phyloP scores from a whole-genome alignment of 1,140 invertebrate genomes.

The Tetranychus urticae region DNA sequence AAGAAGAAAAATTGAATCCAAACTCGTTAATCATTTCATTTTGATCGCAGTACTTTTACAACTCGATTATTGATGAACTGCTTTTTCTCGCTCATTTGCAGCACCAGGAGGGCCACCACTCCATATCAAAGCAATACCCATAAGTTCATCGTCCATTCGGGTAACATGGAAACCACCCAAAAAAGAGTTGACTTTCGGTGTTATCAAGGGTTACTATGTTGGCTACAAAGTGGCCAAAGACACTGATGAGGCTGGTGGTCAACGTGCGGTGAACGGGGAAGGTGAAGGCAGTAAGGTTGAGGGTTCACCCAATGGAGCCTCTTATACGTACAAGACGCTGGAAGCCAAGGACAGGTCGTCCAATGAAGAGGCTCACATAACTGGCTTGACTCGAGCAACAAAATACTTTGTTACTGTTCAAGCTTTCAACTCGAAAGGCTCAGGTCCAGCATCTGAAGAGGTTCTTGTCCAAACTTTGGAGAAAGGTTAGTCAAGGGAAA shows the following conservation, averaged over 20 bases:
- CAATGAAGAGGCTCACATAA: slow-evolving; percentile 7
- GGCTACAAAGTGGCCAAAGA: slow-evolving; percentile 17
- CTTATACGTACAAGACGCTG: background rate
- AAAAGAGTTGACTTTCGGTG: slow-evolving; percentile 6
- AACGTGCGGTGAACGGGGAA: no score
- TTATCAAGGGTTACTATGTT: slow-evolving; percentile 21
- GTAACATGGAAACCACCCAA: slow-evolving; percentile 20
- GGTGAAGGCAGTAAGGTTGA: no score
- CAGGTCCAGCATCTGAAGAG: slow-evolving; percentile 56
- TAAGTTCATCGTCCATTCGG: slow-evolving; percentile 22
- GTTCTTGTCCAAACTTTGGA: slow-evolving; percentile 41
- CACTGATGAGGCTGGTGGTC: no score
- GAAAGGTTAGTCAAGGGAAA: background rate
- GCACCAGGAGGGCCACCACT: slow-evolving; percentile 17
- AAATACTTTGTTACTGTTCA: slow-evolving; percentile 33
- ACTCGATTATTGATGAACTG: no score
- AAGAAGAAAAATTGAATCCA: no score
- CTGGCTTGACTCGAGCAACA: slow-evolving; percentile 5
- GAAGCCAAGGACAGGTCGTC: background rate
- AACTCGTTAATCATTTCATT: no score
- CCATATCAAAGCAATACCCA: slow-evolving; percentile 19
- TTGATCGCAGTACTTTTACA: no score
- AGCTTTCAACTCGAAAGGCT: slow-evolving; percentile 66
- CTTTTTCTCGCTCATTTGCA: slow-evolving; percentile 25
- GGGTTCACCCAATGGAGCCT: background rate